Evolutionary conservation across 2,113 vertebrate species (phyloP).

Genomic region (Emydura subglobosa): DNA sequence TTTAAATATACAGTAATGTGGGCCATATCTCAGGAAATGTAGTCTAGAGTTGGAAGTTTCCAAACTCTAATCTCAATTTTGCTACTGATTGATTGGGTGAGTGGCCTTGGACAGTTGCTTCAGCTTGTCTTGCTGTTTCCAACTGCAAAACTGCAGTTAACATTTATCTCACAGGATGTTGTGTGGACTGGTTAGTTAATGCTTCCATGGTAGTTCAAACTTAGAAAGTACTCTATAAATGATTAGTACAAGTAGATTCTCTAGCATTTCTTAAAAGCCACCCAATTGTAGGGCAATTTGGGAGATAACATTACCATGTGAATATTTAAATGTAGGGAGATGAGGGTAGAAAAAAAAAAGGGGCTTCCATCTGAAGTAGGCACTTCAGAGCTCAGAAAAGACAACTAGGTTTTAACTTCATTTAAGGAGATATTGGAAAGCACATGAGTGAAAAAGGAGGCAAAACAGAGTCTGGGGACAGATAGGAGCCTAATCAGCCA

Average conservation of each 20-base stretch:
- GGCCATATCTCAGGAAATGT: neutral
- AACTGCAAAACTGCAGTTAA: neutral
- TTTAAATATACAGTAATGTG: neutral
- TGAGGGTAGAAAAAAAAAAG: neutral
- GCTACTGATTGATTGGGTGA: neutral
- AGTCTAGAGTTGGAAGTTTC: conserved; percentile 1
- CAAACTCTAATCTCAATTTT: neutral
- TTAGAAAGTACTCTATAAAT: neutral
- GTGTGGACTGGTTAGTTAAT: neutral
- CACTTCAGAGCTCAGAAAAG: neutral
- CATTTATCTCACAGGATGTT: neutral
- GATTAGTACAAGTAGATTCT: neutral
- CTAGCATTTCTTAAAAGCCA: neutral
- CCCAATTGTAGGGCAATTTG: neutral
- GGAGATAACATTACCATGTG: accelerated
- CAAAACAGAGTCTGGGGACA: neutral
- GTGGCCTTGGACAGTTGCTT: neutral
- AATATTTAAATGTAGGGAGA: neutral
- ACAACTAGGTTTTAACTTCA: neutral
- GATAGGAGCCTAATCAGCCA: neutral
- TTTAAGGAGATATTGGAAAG: neutral
- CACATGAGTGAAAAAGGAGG: neutral
- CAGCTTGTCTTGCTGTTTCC: neutral
- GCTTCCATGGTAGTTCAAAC: neutral
- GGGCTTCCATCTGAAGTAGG: too few species aligned